Evolutionary conservation across 2,888 invertebrate species (phyloP).

Genomic region (Oxyscelio sp.): DNA sequence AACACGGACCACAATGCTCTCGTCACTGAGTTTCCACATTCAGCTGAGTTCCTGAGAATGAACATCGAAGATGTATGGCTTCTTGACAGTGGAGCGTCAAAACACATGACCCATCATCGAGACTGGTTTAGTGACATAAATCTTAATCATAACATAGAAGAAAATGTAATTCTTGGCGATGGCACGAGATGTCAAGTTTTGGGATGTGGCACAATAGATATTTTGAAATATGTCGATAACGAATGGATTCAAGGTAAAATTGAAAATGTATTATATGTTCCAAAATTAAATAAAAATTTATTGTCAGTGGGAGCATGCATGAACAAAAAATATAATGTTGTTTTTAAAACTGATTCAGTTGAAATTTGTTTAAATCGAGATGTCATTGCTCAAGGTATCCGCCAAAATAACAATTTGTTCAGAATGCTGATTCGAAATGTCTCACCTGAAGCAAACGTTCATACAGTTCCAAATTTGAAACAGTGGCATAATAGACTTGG

Average conservation of each 20-base stretch:
- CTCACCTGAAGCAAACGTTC: not conserved
- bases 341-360: too few relatives aligned
- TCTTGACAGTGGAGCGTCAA: conserved; percentile 51
- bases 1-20: conserved; percentile 17
- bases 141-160: not conserved
- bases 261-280: conserved; percentile 51
- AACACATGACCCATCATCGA: conserved; percentile 51
- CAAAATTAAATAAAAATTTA: conserved; percentile 42
- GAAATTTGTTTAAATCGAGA: too few relatives aligned
- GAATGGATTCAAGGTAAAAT: conserved; percentile 16
- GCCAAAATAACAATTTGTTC: not conserved
- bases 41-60: not conserved
- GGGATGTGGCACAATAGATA: conserved; percentile 27
- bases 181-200: conserved; percentile 20
- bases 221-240: conserved; percentile 17
- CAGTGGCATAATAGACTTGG: conserved; percentile 1
- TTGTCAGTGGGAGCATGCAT: conserved; percentile 43
- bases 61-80: conserved; percentile 37
- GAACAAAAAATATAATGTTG: conserved; percentile 3
- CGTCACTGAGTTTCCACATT: not conserved
- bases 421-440: not conserved
- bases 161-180: conserved; percentile 29
- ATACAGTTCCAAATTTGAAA: not conserved
- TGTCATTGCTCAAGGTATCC: conserved; percentile 1
- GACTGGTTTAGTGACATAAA: conserved; percentile 34